Evolutionary conservation across 92 coral and sea anemone species (phyloP).

Genomic region (Paragorgia papillata): DNA sequence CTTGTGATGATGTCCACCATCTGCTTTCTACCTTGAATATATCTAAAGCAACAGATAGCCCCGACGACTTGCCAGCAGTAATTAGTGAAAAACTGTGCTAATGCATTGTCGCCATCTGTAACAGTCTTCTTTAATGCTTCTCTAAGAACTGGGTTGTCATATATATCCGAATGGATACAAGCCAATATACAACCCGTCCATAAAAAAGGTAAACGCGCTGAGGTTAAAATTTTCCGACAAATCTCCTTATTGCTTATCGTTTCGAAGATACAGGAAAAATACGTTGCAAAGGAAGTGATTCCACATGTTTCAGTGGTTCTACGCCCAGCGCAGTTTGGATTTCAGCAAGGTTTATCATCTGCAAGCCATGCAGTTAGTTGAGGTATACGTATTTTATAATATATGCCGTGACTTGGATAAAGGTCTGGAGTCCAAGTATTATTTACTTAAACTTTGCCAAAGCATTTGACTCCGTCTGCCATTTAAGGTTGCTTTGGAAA

Average conservation of each 20-base stretch:
- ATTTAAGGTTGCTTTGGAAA: conserved; percentile 41
- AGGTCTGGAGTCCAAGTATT: conserved; percentile 43
- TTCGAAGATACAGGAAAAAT: conserved; percentile 54
- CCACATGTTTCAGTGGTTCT: conserved; percentile 6
- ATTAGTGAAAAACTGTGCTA: conserved; percentile 46
- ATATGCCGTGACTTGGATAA: conserved; percentile 32
- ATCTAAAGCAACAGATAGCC: conserved; percentile 35
- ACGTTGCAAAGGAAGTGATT: conserved; percentile 31
- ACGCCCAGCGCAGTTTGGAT: conserved; percentile 48
- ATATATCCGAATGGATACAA: no score
- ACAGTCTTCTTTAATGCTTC: conserved; percentile 19
- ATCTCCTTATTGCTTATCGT: conserved; percentile 50
- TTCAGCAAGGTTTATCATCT: conserved; percentile 39
- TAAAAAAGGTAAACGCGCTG: conserved; percentile 40
- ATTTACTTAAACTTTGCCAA: conserved; percentile 50
- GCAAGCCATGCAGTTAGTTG: conserved; percentile 39
- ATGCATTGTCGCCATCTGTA: conserved; percentile 39
- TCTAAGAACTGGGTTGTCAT: no score
- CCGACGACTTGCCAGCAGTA: conserved; percentile 43
- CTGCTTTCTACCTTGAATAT: no score
- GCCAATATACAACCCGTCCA: conserved; percentile 53
- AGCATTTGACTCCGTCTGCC: conserved; percentile 64
- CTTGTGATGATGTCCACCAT: no score
- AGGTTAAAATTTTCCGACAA: conserved; percentile 44
- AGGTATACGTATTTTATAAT: conserved; percentile 43